Evolutionary conservation across 2,888 invertebrate species (phyloP), one percentile per base, ranked within the genome.

Genomic region (Pandemis corylana): DNA sequence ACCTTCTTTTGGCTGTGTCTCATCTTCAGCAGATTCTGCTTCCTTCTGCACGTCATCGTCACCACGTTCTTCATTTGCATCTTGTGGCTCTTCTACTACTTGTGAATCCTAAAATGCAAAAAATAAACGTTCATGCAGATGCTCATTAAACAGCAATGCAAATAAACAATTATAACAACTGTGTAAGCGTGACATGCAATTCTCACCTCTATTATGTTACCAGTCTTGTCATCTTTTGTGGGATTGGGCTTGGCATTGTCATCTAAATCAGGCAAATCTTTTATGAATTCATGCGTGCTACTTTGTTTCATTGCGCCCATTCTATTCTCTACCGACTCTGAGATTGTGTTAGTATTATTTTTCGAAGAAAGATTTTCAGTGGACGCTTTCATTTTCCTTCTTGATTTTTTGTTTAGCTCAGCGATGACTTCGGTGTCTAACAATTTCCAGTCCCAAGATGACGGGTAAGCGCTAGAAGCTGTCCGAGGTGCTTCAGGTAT

Each of bases 401-500:
- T 83, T 75, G 89, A 86, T 77, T 93, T 94, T 84, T 94, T 93
- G 78, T 86, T 89, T 77, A 90, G 81, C 82, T 94, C 94, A 46
- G 89, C 85, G 84, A 90, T 90, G 62, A 93, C 90, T 61, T 95
- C 93, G 20, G 93, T 90, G 69, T 95, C 95, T 77, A 97, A 86
- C 77, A 97, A 90, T 79, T 95, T 95, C 97, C 97, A 97, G 81
- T 97, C 97, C 95, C 96, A 97, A 71, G 95, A 94, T 36, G 95
- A 90, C 0, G 97, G 96, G 80, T 96, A 96, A 46, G 95, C 94
- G 78, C 96, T 96, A 53, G 96, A 96, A 4, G 97, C 96, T 12
- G 97, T 96, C 83, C 98, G 95, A 1, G 98, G 98, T 42, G 97
- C 97, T 69, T 98, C 97, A 7, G 98, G 98, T 78, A 98, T 88